Evolutionary conservation across 2,888 invertebrate genomes (phyloP).

Genomic region (Troides oblongomaculatus): DNA sequence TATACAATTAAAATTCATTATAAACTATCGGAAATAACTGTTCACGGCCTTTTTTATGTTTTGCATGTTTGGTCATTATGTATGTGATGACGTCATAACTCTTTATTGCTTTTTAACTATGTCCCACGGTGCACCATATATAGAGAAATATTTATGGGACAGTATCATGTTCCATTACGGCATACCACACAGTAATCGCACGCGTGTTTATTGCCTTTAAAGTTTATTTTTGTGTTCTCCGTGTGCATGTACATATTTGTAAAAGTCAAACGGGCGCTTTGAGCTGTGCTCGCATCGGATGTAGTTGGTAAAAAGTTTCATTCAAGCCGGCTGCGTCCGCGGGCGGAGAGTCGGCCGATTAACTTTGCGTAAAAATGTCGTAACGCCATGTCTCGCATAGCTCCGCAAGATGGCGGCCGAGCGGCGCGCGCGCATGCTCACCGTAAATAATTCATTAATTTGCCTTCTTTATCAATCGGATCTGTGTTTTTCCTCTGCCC

Average conservation of each 20-base stretch:
- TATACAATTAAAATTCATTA: too few relatives aligned
- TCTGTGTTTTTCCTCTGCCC: conserved; percentile 26
- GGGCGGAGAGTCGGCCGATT: conserved; percentile 18
- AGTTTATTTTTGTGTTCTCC: conserved; percentile 2
- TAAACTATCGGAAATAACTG: too few relatives aligned
- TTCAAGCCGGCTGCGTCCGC: conserved; percentile 20
- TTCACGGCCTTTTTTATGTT: too few relatives aligned
- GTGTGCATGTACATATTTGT: conserved; percentile 8
- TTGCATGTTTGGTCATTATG: too few relatives aligned
- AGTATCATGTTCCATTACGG: conserved; percentile 6
- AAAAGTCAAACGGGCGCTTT: conserved; percentile 9
- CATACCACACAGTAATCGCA: conserved; percentile 1
- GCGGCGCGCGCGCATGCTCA: conserved; percentile 36
- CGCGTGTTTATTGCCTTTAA: conserved; percentile 7
- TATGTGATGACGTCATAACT: not conserved
- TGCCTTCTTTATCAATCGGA: conserved; percentile 43
- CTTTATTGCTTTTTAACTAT: not conserved
- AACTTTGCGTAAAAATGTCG: conserved; percentile 29
- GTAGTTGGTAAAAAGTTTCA: conserved; percentile 27
- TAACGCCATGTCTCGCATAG: conserved; percentile 28
- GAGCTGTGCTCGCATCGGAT: conserved; percentile 6
- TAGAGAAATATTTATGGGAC: not conserved
- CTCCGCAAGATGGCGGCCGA: conserved; percentile 31
- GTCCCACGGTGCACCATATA: too few relatives aligned
- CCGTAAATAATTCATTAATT: conserved; percentile 59